Base-by-base conservation (phyloP, 2,888 invertebrate genomes). In the Macropis europaea region DNA sequence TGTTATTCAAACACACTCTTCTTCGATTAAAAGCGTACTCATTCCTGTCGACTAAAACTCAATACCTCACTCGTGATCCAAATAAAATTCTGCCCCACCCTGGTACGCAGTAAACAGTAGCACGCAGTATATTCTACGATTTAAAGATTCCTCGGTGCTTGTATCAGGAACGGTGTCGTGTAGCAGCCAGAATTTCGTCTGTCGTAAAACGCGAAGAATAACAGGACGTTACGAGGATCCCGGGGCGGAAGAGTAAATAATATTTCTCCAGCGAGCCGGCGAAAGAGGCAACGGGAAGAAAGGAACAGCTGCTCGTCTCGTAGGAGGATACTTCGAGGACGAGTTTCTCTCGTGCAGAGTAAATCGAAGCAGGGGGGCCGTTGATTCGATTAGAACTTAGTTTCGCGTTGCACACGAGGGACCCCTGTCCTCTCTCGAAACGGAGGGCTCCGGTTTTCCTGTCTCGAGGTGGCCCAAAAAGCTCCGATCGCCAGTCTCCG, bases 361-460 rank as follows among this genome's bases (percentile, higher is more conserved):
- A 78, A 82, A 84, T 84, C 85, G 85, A 78, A 77, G 76, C 72
- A 69, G 73, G 80, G 77, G 76, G 79, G 73, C 57, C 66, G 77
- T 76, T 85, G 85, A 84, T 84, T 85, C 84, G 84, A 84, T 84
- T 84, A 84, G 79, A 84, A 84, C 73, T 85, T 84, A 77, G 84
- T 78, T 77, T 75, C 76, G 52, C 68, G 79, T 70, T 61, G 81
- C 81, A 81, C 84, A 77, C 78, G 52, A 70, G 83, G 84, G 83
- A 82, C 63, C 64, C 47, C 59, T 42, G 64, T 30, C 63, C 62
- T n/a, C n/a, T n/a, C 66, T 50, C 17, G 34, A 19, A 68, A 64
- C 26, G 40, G 61, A 68, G 50, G 76, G 52, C 40, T 42, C 70
- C 69, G 75, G 66, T 74, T 79, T 80, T 64, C 73, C 68, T 59